Conservation (phyloP, 2,888 invertebrate genomes). For the Sphaeridia pumilis region DNA sequence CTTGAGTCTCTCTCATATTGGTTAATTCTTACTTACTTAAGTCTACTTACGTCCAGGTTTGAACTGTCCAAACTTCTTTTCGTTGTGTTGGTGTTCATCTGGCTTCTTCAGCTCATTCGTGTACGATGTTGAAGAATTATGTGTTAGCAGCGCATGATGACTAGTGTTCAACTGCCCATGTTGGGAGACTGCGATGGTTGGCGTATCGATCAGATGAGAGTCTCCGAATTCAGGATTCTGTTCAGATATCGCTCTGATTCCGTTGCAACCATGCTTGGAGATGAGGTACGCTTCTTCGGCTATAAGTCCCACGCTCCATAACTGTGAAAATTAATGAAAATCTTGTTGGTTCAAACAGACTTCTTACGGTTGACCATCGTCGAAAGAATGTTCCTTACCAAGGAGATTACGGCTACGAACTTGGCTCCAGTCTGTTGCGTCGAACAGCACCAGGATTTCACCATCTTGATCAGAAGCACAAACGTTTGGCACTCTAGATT, state of each 20-base stretch:
- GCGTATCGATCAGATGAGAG: background rate
- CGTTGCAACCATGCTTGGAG: slow-evolving; percentile 5
- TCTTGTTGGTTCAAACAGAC: background rate
- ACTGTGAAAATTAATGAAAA: slow-evolving; percentile 1
- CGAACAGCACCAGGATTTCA: slow-evolving; percentile 10
- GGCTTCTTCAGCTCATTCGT: too few species aligned
- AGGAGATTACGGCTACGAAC: slow-evolving; percentile 9
- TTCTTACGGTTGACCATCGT: background rate
- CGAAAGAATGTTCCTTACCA: slow-evolving; percentile 6
- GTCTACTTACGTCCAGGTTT: background rate
- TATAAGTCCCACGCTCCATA: background rate
- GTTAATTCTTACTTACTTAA: background rate
- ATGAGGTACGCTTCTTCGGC: slow-evolving; percentile 7
- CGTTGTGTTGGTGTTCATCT: too few species aligned
- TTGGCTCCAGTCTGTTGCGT: slow-evolving; percentile 9
- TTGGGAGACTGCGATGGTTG: too few species aligned
- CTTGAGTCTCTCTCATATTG: background rate
- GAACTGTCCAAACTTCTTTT: background rate
- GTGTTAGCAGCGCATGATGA: too few species aligned
- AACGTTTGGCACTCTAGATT: too few species aligned
- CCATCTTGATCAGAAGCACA: slow-evolving; percentile 5
- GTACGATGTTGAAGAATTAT: too few species aligned
- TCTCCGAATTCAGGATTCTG: slow-evolving; percentile 12
- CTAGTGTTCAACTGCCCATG: too few species aligned
- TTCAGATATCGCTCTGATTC: background rate